Base-by-base conservation (phyloP, 2,888 invertebrate genomes). In the Sicus ferrugineus region DNA sequence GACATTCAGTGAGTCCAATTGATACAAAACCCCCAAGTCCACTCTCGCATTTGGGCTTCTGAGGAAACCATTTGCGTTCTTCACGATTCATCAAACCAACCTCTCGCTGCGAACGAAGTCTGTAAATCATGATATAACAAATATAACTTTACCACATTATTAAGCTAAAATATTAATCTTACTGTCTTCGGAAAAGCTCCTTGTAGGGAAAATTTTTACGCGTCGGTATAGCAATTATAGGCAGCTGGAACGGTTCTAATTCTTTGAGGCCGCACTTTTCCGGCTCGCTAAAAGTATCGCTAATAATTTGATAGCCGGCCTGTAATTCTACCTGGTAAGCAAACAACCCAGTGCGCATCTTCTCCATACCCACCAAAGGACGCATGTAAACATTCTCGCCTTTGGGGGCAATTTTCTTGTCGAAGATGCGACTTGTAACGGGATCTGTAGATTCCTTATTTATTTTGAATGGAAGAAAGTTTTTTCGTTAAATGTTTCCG, bases 231-330 rank as follows among this genome's bases (percentile, higher is more conserved):
- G 87, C 86, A 71, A 88, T 85, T 82, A 87, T 86, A 59, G 89
- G 89, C 76, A 89, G 77, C 72, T 87, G 87, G 82, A 89, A 90
- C 1, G 89, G 87, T 73, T 88, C 87, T 75, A 90, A 85, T 76
- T 89, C 88, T 79, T 87, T 86, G 23, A 90, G 83, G 1, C 88
- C 88, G 75, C 90, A 90, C 80, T 90, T 90, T 80, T 90, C 90
- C 3, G 86, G 85, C 81, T 90, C 90, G 72, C 86, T 87, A 77
- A 87, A 90, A 1, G 89, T 89, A 76, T 88, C 86, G 78, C 88
- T 88, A 72, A 90, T 89, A 19, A 89, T 85, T 73, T 89, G 88
- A 80, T 89, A 89, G 9, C 88, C 90, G 0, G 89, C 85, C 59
- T 87, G 87, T 28, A 87, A 82, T 75, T 90, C 90, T 69, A 89